These are phyloP conservation scores for Epizoanthus fatuus DNA, from an alignment of 92 coral and sea anemone species.

Conservation along the genomic window DNA sequence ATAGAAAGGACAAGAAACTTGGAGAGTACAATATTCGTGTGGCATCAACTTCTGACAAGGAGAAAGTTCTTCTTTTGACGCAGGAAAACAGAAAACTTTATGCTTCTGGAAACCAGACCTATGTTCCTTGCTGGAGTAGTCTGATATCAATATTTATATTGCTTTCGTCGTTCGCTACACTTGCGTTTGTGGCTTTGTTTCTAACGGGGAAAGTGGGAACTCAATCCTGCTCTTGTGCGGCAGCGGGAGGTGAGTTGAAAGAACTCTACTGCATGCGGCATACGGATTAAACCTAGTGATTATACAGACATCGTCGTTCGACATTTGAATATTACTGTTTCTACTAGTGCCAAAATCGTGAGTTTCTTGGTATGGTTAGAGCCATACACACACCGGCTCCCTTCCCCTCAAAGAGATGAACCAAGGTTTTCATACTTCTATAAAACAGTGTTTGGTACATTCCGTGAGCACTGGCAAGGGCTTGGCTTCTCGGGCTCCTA, in stretches of 20 bases:
- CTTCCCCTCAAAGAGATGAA: too few relatives aligned
- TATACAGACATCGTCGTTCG: too few relatives aligned
- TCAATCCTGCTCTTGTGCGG: background rate
- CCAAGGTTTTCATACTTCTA: too few relatives aligned
- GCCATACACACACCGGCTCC: too few relatives aligned
- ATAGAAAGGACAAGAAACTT: background rate
- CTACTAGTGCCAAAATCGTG: too few relatives aligned
- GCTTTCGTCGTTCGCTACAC: slow-evolving; percentile 5
- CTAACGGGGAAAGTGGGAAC: background rate
- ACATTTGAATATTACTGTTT: too few relatives aligned
- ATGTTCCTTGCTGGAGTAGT: background rate
- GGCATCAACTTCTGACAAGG: background rate
- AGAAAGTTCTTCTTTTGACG: background rate
- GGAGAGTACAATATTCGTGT: background rate
- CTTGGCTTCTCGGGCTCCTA: too few relatives aligned
- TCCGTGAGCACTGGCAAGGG: too few relatives aligned
- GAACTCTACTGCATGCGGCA: too few relatives aligned
- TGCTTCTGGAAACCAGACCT: background rate
- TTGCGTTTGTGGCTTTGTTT: background rate
- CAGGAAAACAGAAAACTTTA: background rate
- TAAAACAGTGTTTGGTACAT: too few relatives aligned
- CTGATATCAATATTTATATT: background rate
- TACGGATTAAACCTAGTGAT: too few relatives aligned
- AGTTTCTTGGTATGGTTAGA: too few relatives aligned
- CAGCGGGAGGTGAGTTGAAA: background rate